phyloP scores from a whole-genome alignment of 2,888 invertebrate genomes.

The Aelia acuminata region DNA sequence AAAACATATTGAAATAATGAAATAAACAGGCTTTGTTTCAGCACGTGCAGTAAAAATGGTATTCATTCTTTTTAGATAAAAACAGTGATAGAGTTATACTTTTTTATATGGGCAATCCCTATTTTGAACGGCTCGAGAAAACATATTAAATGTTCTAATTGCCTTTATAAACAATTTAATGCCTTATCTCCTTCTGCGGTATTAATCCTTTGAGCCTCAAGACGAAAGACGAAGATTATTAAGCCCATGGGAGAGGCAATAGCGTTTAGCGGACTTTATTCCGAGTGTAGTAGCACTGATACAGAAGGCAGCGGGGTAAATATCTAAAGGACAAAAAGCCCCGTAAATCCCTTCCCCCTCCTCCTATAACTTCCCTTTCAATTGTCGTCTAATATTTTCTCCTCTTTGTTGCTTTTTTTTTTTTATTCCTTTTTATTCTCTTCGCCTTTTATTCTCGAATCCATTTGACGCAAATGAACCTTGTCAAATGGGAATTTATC shows the following conservation, averaged over 20 bases:
- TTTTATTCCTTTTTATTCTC: not conserved
- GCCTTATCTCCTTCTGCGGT: not conserved
- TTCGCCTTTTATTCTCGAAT: constrained; percentile 18
- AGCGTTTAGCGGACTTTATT: not conserved
- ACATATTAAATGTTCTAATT: no score
- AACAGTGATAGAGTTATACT: no score
- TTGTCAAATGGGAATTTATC: constrained; percentile 41
- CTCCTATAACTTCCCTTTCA: constrained; percentile 32
- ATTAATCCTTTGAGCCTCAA: not conserved
- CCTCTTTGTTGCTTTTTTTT: constrained; percentile 31
- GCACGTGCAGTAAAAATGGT: no score
- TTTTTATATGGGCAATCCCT: no score
- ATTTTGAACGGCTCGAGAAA: not conserved
- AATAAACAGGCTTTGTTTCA: no score
- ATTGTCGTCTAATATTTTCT: constrained; percentile 38
- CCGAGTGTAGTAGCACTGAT: not conserved
- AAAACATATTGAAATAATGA: no score
- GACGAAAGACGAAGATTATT: not conserved
- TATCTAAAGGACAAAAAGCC: constrained; percentile 19
- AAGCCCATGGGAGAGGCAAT: not conserved
- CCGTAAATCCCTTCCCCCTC: constrained; percentile 3
- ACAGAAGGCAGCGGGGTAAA: not conserved
- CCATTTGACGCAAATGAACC: constrained; percentile 40
- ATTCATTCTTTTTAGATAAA: no score
- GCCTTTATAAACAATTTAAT: no score